Evolutionary conservation across 2,888 invertebrate genomes (phyloP).

Genomic region (Luffia ferchaultella): DNA sequence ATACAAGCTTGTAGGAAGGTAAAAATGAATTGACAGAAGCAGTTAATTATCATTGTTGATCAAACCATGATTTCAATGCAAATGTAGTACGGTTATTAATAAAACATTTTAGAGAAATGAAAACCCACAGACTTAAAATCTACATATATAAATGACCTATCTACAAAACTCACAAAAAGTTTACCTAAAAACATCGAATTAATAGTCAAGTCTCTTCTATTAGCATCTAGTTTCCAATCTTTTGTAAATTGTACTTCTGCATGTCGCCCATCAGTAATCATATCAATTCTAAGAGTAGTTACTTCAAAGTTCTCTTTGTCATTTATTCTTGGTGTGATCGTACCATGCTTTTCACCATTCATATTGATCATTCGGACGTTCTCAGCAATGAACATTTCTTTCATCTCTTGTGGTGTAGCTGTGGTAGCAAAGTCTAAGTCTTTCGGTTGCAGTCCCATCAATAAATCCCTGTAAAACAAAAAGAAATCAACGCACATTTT

Average conservation of each 20-base stretch:
- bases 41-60: no score
- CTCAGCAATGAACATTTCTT: constrained; percentile 86
- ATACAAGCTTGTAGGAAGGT: no score
- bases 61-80: no score
- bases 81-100: no score
- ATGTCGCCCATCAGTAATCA: constrained; percentile 91
- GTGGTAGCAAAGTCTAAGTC: constrained; percentile 98
- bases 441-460: constrained; percentile 80
- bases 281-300: constrained; percentile 93
- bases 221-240: constrained; percentile 93
- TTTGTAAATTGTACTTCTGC: constrained; percentile 95
- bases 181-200: constrained; percentile 95
- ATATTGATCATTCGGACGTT: constrained; percentile 90
- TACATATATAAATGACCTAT: no score
- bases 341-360: constrained; percentile 94
- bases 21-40: no score
- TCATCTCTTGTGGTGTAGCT: constrained; percentile 97
- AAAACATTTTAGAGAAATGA: no score
- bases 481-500: neutral
- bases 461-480: constrained; percentile 69
- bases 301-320: constrained; percentile 94
- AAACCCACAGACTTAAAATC: no score
- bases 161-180: no score
- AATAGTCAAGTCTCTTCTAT: constrained; percentile 94
- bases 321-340: constrained; percentile 94